Evolutionary conservation across 2,113 vertebrate genomes (phyloP), one percentile per base, ranked within the genome.

Genomic region (Meriones unguiculatus): DNA sequence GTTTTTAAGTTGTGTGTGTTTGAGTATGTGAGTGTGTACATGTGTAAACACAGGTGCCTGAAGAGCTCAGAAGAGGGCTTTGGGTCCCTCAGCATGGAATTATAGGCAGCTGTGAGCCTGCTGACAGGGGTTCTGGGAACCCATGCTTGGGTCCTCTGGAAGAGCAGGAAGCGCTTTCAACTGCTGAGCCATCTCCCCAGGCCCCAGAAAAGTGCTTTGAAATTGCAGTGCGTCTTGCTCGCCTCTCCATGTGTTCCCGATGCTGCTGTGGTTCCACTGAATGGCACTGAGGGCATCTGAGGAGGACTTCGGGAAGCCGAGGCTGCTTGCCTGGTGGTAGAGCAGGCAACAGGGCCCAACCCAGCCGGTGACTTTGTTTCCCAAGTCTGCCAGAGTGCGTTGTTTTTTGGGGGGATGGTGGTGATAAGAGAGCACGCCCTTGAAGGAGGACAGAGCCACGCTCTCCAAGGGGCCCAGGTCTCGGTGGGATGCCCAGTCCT

Each of bases 161-260:
- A 65, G 62, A 50, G 17, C 82, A 6, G 28, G 59, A 85, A 85
- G 62, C 62, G 6, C 64, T 67, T 24, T 50, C 7, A 67, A 67
- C 41, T 22, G 28, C 8, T 32, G 64, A 67, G 84, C 64, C 62
- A 2, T 67, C 28, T 50, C 62, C 32, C 41, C 41, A 77, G 82
- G 4, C n/a, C 25, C 38, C 28, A 67, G 12, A 54, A 20, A 24
- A 52, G 32, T 22, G 30, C 64, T 82, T 80, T 87, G 0, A 94
- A 95, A 97, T 97, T 90, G 95, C 70, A 46, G 90, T 38, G 81
- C 92, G 95, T 98, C 96, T 95, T 92, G 96, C 97, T 96, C 82
- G 92, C 85, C 95, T 75, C 85, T 15, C 70, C 12, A 57, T 14
- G 28, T 17, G 57, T 78, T 95, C 94, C 89, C 89, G 87, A 87